A percentile compares a stretch with the other conserved stretches of the same genome.
Evolutionary conservation across 2,888 invertebrate genomes (phyloP).

Genomic region (Onchidella celtica): DNA sequence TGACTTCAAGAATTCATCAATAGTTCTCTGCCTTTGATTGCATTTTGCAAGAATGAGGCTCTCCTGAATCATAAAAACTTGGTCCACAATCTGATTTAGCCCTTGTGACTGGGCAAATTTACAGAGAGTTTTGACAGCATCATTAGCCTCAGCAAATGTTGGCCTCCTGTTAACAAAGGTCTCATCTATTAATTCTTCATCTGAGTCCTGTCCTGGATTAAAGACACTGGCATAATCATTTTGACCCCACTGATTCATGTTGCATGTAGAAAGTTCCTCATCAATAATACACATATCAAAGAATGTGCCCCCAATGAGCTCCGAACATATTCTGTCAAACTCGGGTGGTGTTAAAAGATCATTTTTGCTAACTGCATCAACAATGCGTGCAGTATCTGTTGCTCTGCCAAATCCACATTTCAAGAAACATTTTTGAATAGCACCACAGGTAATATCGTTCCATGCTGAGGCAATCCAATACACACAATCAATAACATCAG

Average conservation of each 20-base stretch:
- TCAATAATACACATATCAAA: slow-evolving; percentile 6
- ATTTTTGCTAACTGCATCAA: neutral
- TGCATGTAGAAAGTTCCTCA: neutral
- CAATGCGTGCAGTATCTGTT: neutral
- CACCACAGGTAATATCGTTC: neutral
- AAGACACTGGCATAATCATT: neutral
- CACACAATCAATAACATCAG: neutral
- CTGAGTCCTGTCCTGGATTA: neutral
- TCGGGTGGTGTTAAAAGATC: neutral
- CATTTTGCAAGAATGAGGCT: neutral
- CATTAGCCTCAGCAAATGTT: slow-evolving; percentile 1
- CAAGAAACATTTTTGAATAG: slow-evolving; percentile 10
- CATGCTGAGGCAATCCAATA: slow-evolving; percentile 3
- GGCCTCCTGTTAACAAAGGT: neutral
- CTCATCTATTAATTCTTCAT: neutral
- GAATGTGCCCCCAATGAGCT: slow-evolving; percentile 4
- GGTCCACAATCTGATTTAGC: slow-evolving; percentile 5
- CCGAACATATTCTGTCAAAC: slow-evolving; percentile 10
- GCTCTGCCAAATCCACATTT: slow-evolving; percentile 3
- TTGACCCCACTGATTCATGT: slow-evolving; percentile 1
- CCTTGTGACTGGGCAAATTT: neutral
- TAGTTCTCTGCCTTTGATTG: slow-evolving; percentile 4
- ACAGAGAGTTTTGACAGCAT: slow-evolving; percentile 17
- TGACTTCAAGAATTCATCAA: slow-evolving; percentile 15
- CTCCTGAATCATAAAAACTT: slow-evolving; percentile 16